Conservation (phyloP, 2,888 invertebrate species). For the Nephrocerus scutellatus region DNA sequence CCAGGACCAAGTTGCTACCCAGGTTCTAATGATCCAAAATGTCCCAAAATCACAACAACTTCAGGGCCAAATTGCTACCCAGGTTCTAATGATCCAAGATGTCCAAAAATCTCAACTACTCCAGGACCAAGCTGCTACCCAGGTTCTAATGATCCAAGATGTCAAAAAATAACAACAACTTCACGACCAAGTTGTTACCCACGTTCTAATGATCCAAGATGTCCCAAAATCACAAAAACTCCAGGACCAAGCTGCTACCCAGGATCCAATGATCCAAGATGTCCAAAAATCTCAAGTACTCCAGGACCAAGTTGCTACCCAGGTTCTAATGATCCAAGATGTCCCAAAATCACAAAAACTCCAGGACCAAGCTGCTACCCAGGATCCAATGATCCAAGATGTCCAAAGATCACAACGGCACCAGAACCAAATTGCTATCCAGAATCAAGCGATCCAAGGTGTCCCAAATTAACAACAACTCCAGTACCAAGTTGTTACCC, state of each 20-base stretch:
- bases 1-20: conserved; percentile 20
- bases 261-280: conserved; percentile 36
- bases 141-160: conserved; percentile 38
- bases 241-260: conserved; percentile 43
- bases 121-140: conserved; percentile 35
- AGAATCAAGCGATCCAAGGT: too few species aligned
- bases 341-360: too few species aligned
- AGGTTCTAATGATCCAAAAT: conserved; percentile 30
- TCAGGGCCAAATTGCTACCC: conserved; percentile 26
- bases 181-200: conserved; percentile 29
- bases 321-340: too few species aligned
- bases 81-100: conserved; percentile 27
- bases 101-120: conserved; percentile 28
- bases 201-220: conserved; percentile 28
- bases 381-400: too few species aligned
- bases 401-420: too few species aligned
- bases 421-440: too few species aligned
- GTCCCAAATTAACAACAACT: too few species aligned
- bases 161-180: conserved; percentile 26
- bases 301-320: too few species aligned
- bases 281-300: conserved; percentile 27
- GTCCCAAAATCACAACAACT: conserved; percentile 12
- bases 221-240: too few species aligned
- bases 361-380: too few species aligned
- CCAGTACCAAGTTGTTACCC: too few species aligned